Evolutionary conservation across 2,888 invertebrate species (phyloP).

Genomic region (Drosophila fungiperda): DNA sequence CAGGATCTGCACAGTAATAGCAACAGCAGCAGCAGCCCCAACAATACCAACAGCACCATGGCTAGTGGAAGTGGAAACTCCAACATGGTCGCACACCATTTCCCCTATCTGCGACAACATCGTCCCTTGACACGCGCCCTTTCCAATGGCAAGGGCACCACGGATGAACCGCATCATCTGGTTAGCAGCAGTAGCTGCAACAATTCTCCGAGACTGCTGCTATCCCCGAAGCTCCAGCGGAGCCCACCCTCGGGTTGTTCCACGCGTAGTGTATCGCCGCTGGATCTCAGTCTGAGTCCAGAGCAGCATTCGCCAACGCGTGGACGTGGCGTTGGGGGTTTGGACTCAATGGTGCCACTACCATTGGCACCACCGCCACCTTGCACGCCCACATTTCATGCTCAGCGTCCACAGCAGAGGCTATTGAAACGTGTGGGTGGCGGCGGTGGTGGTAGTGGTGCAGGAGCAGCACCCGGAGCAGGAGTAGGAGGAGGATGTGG

Average conservation of each 20-base stretch:
- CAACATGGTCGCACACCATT: conserved; percentile 48
- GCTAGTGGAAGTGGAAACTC: conserved; percentile 16
- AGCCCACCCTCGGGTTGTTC: conserved; percentile 85
- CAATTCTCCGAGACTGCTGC: conserved; percentile 75
- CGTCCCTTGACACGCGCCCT: conserved; percentile 89
- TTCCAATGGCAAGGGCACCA: conserved; percentile 86
- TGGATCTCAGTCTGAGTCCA: conserved; percentile 81
- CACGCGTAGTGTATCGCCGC: conserved; percentile 84
- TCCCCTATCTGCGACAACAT: conserved; percentile 86
- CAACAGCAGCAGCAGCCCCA: conserved; percentile 2
- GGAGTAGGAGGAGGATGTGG: conserved; percentile 12
- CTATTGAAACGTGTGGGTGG: conserved; percentile 87
- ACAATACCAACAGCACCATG: conserved; percentile 15
- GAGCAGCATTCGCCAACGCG: conserved; percentile 72
- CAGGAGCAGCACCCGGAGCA: neutral
- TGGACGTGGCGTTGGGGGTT: conserved; percentile 71
- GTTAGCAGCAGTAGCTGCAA: conserved; percentile 21
- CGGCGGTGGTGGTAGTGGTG: conserved; percentile 42
- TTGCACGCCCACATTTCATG: conserved; percentile 56
- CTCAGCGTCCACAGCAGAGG: conserved; percentile 87
- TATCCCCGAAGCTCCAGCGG: conserved; percentile 80
- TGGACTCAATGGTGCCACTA: conserved; percentile 26
- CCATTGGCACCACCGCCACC: conserved; percentile 83
- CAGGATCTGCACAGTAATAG: conserved; percentile 55
- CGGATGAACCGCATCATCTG: conserved; percentile 31